Base-by-base conservation (phyloP, 2,888 invertebrate genomes). In the Lasioglossum calceatum region DNA sequence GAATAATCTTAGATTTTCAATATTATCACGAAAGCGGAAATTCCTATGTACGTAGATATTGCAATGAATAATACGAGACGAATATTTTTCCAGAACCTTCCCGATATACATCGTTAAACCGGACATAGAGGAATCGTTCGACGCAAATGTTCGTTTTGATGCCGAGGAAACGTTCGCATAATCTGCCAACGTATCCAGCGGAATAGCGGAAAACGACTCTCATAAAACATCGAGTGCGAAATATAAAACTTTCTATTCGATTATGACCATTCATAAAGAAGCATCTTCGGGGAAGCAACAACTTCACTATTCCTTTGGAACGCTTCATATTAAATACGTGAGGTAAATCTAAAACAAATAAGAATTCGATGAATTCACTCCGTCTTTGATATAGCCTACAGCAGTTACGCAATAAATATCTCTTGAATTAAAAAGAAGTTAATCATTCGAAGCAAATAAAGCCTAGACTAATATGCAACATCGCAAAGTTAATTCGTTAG, bases 231-330 rank as follows among this genome's bases (percentile, higher is more conserved):
- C 73, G 42, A 74, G 61, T 67, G 70, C 39, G 71, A 61, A 80
- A 47, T 61, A 61, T 76, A 72, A 81, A 81, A 82, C 39, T 72
- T 72, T 73, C 39, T 23, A 64, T 61, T 44, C 61, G 23, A 78
- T 77, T 72, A 32, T 44, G 80, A 47, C n/a, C 76, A 50, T 70
- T 54, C 42, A 54, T 81, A 76, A 74, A 79, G 67, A 27, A 58
- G 14, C 23, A 23, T 76, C 19, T 42, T 32, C 16, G 54, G n/a
- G 32, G 19, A 32, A 76, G 32, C 64, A 32, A 58, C 50, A 70
- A 27, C 32, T 32, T 10, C 14, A 14, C 44, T 27, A 72, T 47
- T 19, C 2, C 36, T 47, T 64, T 8, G 16, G 50, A 47, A 12
- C 14, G 19, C 47, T n/a, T 61, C 47, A 64, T 64, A 36, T 74